These are phyloP conservation scores for Silurus lanzhouensis DNA, from an alignment of 2,797 vertebrate genomes.

Conservation along the genomic window DNA sequence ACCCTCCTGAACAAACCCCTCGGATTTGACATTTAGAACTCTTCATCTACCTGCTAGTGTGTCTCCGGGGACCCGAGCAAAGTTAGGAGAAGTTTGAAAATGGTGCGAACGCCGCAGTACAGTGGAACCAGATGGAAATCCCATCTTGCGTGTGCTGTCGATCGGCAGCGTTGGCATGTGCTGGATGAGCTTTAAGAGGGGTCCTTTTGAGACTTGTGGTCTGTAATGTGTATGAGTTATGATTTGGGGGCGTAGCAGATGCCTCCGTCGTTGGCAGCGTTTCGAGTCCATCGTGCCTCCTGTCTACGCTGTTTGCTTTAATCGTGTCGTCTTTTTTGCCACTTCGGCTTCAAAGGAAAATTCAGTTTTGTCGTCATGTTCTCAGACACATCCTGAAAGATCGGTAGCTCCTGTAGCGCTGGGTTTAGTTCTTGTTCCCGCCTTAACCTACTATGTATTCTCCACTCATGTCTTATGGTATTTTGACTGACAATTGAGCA, in stretches of 20 bases:
- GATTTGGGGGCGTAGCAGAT: conserved; percentile 38
- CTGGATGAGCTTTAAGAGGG: conserved; percentile 7
- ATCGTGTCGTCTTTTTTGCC: conserved; percentile 24
- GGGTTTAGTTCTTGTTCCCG: too few relatives aligned
- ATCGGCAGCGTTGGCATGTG: conserved; percentile 24
- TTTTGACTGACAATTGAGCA: too few relatives aligned
- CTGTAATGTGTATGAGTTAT: conserved; percentile 37
- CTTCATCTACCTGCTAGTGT: conserved; percentile 9
- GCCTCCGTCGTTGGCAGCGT: conserved; percentile 40
- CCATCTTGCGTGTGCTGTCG: conserved; percentile 12
- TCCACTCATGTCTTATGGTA: too few relatives aligned
- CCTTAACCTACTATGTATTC: too few relatives aligned
- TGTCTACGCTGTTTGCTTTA: conserved; percentile 22
- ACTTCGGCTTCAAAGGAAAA: neutral
- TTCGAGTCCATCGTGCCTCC: conserved; percentile 21
- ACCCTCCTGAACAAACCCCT: neutral
- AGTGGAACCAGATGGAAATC: conserved; percentile 42
- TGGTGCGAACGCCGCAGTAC: neutral
- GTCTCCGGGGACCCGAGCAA: neutral
- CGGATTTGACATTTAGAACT: conserved; percentile 20
- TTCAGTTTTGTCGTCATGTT: conserved; percentile 10
- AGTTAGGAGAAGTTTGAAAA: neutral
- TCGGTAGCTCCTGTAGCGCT: too few relatives aligned
- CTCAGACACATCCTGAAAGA: neutral
- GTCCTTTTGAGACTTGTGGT: conserved; percentile 23